These are phyloP conservation scores for Cryptoblepharus egeriae DNA, from an alignment of 2,797 vertebrate genomes.

Conservation along the genomic window DNA sequence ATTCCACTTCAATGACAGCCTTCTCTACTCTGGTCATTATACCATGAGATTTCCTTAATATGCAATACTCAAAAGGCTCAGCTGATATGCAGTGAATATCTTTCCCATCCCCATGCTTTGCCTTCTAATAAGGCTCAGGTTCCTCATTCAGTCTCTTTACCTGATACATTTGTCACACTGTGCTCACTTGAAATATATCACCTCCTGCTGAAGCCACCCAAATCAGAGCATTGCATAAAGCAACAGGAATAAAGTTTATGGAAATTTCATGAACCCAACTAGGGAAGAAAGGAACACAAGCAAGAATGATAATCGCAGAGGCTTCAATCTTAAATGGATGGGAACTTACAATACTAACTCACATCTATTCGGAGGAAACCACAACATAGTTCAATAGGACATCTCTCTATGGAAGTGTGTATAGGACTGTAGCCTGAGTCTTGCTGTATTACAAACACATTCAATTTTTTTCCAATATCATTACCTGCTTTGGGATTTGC, in stretches of 20 bases:
- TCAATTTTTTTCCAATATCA: neutral
- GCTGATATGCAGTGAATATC: neutral
- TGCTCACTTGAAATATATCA: neutral
- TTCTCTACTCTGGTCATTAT: neutral
- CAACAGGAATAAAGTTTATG: neutral
- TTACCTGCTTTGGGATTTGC: conserved; percentile 98
- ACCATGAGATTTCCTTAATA: neutral
- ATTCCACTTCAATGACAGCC: neutral
- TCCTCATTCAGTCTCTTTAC: neutral
- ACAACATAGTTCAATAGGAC: too few species aligned
- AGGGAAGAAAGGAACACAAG: too few species aligned
- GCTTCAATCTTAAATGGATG: neutral
- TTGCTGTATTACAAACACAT: neutral
- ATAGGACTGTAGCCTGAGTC: too few species aligned
- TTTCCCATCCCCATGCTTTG: too few species aligned
- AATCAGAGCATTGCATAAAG: neutral
- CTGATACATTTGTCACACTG: neutral
- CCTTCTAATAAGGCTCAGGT: too few species aligned
- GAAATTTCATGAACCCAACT: neutral
- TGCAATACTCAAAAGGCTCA: neutral
- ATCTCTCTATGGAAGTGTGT: too few species aligned
- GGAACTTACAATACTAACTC: too few species aligned
- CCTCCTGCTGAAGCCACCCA: neutral
- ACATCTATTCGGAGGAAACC: too few species aligned
- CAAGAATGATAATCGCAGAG: neutral